A percentile compares a stretch with the other conserved stretches of the same genome.
phyloP scores from a whole-genome alignment of 2,113 vertebrate species.

The Stigmatopora argus region DNA sequence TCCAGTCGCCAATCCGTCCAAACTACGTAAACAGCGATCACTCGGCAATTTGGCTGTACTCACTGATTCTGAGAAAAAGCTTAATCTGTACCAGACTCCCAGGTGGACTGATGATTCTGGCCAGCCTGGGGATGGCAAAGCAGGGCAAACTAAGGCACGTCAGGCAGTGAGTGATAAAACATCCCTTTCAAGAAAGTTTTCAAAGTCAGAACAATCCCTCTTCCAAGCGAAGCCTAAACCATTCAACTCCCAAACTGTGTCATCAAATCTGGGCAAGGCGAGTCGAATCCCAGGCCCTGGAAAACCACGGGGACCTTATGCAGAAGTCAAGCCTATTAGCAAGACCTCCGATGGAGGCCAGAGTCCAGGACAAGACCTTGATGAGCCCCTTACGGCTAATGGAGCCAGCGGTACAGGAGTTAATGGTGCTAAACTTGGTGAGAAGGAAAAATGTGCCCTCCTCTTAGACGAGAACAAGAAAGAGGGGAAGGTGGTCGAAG shows the following conservation, averaged over 20 bases:
- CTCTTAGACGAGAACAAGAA: conserved; percentile 48
- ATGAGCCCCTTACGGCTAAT: conserved; percentile 69
- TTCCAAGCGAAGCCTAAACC: conserved; percentile 79
- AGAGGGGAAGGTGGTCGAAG: conserved; percentile 47
- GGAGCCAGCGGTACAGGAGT: conserved; percentile 48
- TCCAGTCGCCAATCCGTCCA: conserved; percentile 68
- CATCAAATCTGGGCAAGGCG: conserved; percentile 73
- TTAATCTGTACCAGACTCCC: conserved; percentile 84
- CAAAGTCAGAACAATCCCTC: conserved; percentile 91
- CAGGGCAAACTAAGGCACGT: conserved; percentile 45
- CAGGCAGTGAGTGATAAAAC: conserved; percentile 54
- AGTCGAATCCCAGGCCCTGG: conserved; percentile 81
- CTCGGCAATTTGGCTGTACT: conserved; percentile 87
- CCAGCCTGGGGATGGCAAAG: conserved; percentile 55
- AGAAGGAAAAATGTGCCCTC: conserved; percentile 57
- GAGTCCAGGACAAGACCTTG: conserved; percentile 73
- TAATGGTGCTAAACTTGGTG: conserved; percentile 47
- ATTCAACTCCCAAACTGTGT: conserved; percentile 59
- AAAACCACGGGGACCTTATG: conserved; percentile 81
- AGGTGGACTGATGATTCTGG: conserved; percentile 83
- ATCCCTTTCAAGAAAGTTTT: conserved; percentile 80
- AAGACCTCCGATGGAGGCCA: conserved; percentile 75
- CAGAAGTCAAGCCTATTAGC: conserved; percentile 92
- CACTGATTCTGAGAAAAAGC: conserved; percentile 89
- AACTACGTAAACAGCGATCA: conserved; percentile 87